Conservation (phyloP, 2,113 vertebrate species). For the Prochilodus magdalenae region DNA sequence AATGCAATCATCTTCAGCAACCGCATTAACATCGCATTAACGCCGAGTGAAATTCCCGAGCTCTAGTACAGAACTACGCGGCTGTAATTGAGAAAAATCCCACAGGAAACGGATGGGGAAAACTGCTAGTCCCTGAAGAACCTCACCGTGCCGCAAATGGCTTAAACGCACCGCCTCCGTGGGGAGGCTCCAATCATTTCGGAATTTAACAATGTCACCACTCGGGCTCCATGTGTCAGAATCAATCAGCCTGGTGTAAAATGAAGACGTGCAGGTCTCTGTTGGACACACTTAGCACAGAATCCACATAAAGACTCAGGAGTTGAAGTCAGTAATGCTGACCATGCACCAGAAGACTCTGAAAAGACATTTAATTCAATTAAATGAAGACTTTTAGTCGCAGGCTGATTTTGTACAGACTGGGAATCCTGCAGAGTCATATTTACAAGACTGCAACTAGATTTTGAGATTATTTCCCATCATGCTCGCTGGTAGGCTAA, state of each 20-base stretch:
- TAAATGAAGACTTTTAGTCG: no score
- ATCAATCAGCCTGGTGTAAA: constrained; percentile 43
- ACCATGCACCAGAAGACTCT: no score
- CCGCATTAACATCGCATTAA: constrained; percentile 69
- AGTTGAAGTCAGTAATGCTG: constrained; percentile 4
- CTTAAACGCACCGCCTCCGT: constrained; percentile 49
- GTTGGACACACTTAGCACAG: constrained; percentile 28
- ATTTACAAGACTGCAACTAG: no score
- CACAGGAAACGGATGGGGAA: constrained; percentile 59
- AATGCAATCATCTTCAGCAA: constrained; percentile 62
- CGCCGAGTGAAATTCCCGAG: constrained; percentile 64
- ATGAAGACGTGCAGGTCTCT: constrained; percentile 3
- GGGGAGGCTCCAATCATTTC: constrained; percentile 45
- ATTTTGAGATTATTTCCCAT: no score
- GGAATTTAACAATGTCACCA: constrained; percentile 40
- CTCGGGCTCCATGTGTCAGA: constrained; percentile 34
- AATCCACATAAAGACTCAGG: background rate
- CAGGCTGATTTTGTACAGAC: no score
- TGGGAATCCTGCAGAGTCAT: no score
- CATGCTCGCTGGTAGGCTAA: no score
- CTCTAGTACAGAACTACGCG: constrained; percentile 45
- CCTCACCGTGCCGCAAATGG: constrained; percentile 59
- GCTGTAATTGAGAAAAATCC: constrained; percentile 67
- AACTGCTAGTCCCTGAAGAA: constrained; percentile 63
- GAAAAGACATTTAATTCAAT: no score